Base-by-base conservation (phyloP, 1,140 invertebrate species). In the Drosophila tristis region DNA sequence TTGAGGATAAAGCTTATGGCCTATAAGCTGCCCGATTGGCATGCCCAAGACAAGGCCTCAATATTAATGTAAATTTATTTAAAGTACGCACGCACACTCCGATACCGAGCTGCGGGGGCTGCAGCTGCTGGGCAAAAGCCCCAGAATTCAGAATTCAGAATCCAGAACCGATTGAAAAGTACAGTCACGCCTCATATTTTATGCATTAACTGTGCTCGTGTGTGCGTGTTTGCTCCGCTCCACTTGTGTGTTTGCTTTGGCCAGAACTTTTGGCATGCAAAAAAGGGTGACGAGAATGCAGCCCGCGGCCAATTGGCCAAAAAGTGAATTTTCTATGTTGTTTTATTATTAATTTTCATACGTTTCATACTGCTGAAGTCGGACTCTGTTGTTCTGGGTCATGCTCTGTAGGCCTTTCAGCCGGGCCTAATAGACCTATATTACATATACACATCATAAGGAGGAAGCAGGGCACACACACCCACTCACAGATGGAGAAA, bases 321-420 rank as follows among this genome's bases (percentile, higher is more conserved):
- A 75, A 87, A 81, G 70, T 81, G 74, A 87, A 68, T 87, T 76
- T 87, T 79, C 63, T 70, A 44, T 82, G 74, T 89, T 87, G 79
- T 89, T 87, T 87, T 89, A 87, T 87, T 87, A 87, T 87, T 87
- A 86, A 81, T 86, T 81, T 39, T 85, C 63, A 61, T 77, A 63
- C 58, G 58, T 75, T 71, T 75, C 68, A 51, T n/a, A n/a, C n/a
- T n/a, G 57, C 42, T 48, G 48, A 60, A 20, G 42, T 26, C 25
- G 25, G n/a, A 20, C 31, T 49, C 39, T 60, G 26, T 56, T 61
- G 23, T 20, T 20, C 62, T 61, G 74, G 74, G 45, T 53, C 53
- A 55, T 62, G 60, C 51, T 31, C 43, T 16, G 50, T 15, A 47
- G 59, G 50, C 67, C 55, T 64, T 47, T 45, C 73, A 74, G 68